Evolutionary conservation across 2,888 invertebrate genomes (phyloP).

Genomic region (Leistus spinibarbis): DNA sequence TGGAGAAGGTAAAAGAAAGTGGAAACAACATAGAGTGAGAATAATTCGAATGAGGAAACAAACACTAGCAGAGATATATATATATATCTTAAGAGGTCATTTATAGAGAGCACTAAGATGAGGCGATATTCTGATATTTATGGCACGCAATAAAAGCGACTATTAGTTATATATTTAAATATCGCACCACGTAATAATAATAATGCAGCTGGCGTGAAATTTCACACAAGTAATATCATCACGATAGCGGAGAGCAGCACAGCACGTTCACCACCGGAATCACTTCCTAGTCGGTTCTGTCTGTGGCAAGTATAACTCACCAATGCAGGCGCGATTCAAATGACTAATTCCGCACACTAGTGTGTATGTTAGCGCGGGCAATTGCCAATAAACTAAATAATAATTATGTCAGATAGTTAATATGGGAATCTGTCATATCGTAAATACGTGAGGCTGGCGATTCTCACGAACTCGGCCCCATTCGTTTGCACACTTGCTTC

Average conservation of each 20-base stretch:
- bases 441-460: slow-evolving; percentile 21
- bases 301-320: slow-evolving; percentile 24
- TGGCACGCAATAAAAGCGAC: no score
- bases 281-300: slow-evolving; percentile 20
- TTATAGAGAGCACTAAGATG: neutral
- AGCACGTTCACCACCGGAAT: slow-evolving; percentile 15
- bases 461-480: slow-evolving; percentile 17
- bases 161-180: neutral
- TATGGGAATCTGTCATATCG: slow-evolving; percentile 37
- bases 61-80: neutral
- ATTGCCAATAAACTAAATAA: slow-evolving; percentile 36
- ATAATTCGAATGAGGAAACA: neutral
- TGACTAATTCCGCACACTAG: slow-evolving; percentile 21
- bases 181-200: neutral
- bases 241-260: slow-evolving; percentile 23
- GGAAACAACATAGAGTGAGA: no score
- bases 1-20: no score
- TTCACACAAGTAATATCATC: slow-evolving; percentile 32
- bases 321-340: slow-evolving; percentile 20
- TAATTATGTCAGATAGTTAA: slow-evolving; percentile 39
- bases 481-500: neutral
- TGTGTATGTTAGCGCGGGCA: slow-evolving; percentile 3
- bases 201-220: slow-evolving; percentile 12
- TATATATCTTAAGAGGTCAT: neutral
- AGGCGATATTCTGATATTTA: neutral